A percentile compares a stretch with the other conserved stretches of the same genome.
Evolutionary conservation across 2,888 invertebrate species (phyloP).

Genomic region (Cataglyphis rosenhaueri): DNA sequence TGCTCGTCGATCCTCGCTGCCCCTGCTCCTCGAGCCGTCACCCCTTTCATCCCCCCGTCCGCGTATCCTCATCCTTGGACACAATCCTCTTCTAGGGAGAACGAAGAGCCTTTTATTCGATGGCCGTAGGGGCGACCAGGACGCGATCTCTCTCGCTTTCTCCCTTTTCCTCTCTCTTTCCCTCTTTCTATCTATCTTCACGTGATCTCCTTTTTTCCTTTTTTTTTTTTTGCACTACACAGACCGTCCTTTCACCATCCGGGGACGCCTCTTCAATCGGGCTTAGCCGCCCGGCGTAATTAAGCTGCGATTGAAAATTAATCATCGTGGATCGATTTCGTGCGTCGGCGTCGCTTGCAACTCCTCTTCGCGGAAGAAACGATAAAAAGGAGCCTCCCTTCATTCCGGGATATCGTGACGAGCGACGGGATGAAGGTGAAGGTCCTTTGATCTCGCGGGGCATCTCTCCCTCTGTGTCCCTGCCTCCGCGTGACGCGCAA

Average conservation of each 20-base stretch:
- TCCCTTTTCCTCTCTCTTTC: constrained; percentile 14
- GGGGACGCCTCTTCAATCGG: constrained; percentile 71
- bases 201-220: constrained; percentile 44
- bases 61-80: constrained; percentile 63
- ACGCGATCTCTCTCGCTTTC: constrained; percentile 20
- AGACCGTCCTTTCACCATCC: constrained; percentile 68
- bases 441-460: constrained; percentile 75
- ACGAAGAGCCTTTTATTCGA: constrained; percentile 68
- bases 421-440: constrained; percentile 55
- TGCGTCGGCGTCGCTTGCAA: constrained; percentile 59
- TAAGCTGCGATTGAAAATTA: constrained; percentile 83
- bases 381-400: constrained; percentile 56
- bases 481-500: constrained; percentile 64
- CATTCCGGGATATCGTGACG: constrained; percentile 22
- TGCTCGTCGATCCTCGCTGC: constrained; percentile 65
- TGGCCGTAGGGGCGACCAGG: constrained; percentile 61
- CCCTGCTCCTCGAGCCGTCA: constrained; percentile 48
- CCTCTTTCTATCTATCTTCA: constrained; percentile 35
- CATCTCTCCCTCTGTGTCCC: constrained; percentile 41
- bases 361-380: constrained; percentile 49
- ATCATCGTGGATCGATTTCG: constrained; percentile 79
- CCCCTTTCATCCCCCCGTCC: constrained; percentile 34
- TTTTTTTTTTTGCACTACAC: constrained; percentile 53
- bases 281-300: constrained; percentile 79
- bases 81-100: constrained; percentile 67